These are phyloP conservation scores for Melanchra persicariae DNA, from an alignment of 2,888 invertebrate species.

Conservation along the genomic window DNA sequence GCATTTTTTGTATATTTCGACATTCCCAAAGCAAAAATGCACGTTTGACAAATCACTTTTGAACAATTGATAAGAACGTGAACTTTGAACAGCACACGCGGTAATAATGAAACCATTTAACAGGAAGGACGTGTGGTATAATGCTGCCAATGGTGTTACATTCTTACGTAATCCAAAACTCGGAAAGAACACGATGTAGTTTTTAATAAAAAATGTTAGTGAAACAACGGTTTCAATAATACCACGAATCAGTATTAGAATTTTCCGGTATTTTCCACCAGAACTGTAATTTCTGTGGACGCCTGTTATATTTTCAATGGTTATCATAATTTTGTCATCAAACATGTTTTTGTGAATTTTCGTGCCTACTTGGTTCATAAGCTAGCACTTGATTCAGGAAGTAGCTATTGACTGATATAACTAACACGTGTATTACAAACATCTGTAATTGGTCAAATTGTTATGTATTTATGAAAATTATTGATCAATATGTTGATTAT, in stretches of 20 bases:
- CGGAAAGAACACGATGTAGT: background rate
- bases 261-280: constrained; percentile 11
- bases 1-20: background rate
- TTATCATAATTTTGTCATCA: constrained; percentile 7
- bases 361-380: background rate
- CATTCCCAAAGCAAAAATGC: background rate
- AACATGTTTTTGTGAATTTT: constrained; percentile 7
- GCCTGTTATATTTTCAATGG: constrained; percentile 24
- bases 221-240: background rate
- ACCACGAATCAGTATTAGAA: constrained; percentile 15
- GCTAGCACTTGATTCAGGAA: background rate
- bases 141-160: background rate
- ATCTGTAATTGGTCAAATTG: background rate
- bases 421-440: background rate
- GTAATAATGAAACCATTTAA: background rate
- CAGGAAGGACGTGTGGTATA: background rate
- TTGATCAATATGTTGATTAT: too few species aligned
- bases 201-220: background rate
- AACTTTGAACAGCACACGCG: background rate
- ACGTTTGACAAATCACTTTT: background rate
- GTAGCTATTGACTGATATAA: background rate
- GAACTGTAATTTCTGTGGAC: constrained; percentile 21
- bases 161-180: background rate
- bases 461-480: too few species aligned
- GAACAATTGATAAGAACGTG: constrained; percentile 8